These are phyloP conservation scores for Rattus rattus DNA, from an alignment of 2,113 vertebrate species.

Conservation along the genomic window DNA sequence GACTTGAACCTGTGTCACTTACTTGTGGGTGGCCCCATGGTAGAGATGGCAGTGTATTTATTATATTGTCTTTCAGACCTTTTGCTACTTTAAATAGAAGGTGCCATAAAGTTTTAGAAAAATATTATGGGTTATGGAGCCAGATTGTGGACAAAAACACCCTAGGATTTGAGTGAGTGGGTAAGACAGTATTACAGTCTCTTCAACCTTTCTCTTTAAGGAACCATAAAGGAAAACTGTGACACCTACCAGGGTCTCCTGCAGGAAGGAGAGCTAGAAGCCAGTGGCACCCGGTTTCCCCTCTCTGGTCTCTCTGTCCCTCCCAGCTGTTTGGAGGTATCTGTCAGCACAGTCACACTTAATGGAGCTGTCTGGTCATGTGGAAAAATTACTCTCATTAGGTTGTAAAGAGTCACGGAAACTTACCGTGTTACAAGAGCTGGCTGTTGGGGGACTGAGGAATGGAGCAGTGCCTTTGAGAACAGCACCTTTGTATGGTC, in stretches of 20 bases:
- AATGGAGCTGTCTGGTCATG: not conserved
- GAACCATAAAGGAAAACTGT: not conserved
- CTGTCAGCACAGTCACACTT: not conserved
- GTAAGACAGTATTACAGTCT: not conserved
- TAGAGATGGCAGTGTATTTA: too few relatives aligned
- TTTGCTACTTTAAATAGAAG: too few relatives aligned
- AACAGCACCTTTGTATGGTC: not conserved
- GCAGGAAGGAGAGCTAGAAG: not conserved
- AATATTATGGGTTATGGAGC: not conserved
- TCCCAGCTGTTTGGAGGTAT: not conserved
- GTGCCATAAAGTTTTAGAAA: too few relatives aligned
- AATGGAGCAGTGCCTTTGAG: not conserved
- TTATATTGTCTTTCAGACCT: too few relatives aligned
- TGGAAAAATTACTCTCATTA: conserved; percentile 50
- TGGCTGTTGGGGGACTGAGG: not conserved
- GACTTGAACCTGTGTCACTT: too few relatives aligned
- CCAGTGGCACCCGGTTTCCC: not conserved
- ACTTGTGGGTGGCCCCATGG: too few relatives aligned
- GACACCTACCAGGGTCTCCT: not conserved
- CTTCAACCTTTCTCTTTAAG: not conserved
- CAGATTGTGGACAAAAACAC: not conserved
- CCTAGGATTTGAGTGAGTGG: not conserved
- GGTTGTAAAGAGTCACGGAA: not conserved
- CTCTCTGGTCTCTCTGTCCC: not conserved
- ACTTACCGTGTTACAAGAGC: conserved; percentile 41